Base-by-base conservation (phyloP, 2,797 vertebrate species). In the Odontamblyopus rebecca region DNA sequence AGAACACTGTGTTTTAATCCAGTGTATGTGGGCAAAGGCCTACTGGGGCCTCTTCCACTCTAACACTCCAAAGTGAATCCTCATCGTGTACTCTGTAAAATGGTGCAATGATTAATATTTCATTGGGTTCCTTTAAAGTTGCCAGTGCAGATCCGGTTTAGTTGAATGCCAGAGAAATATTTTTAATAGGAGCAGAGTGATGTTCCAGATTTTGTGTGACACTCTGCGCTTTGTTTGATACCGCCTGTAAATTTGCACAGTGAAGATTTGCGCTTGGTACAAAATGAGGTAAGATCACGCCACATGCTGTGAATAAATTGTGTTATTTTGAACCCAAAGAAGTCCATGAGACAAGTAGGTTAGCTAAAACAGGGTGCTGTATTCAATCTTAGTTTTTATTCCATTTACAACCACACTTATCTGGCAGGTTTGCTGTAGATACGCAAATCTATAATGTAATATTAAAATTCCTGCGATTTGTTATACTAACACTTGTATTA, bases 101-200 rank as follows among this genome's bases (percentile, higher is more conserved):
- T 90, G 89, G 85, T 88, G 85, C 71, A 80, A 81, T 79, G 73
- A 89, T 93, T 84, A 92, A 94, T 93, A 91, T 91, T 93, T 92
- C 77, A 93, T 88, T 68, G 80, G 75, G 41, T 60, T 79, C 82
- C 84, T 87, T 86, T 82, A 87, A 86, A 91, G 77, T 84, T 84
- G 82, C 81, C 78, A 63, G 82, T 80, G 80, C 35, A 48, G 61
- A 77, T 78, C 84, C 72, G 85, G 76, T 86, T 89, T 86, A 79
- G 84, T 81, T 62, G 79, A 78, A 76, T 53, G 76, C 72, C 29
- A 72, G 59, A 56, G 68, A 69, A 78, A 71, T 64, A 66, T 50
- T 61, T 72, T 61, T 74, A 82, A 80, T 79, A 82, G 77, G 74
- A 86, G 83, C 80, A 80, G 88, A 88, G 71, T 77, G 77, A 85